Evolutionary conservation across 2,113 vertebrate genomes (phyloP).

Genomic region (Aptenodytes forsteri): DNA sequence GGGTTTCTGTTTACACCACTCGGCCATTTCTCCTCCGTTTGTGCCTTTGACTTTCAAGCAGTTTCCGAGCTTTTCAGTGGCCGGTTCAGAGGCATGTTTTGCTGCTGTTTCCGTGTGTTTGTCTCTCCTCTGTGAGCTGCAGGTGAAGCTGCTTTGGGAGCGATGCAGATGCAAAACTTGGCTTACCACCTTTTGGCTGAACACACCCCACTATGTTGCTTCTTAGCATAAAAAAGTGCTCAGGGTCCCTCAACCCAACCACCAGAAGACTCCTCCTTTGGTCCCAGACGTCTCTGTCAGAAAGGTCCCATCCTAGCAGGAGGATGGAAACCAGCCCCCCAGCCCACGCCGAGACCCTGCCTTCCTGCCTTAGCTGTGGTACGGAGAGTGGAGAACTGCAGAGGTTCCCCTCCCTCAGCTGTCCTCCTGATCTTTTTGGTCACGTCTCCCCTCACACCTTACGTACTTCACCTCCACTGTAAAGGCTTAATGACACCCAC

Average conservation of each 20-base stretch:
- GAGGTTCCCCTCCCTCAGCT: background rate
- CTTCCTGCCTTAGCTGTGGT: background rate
- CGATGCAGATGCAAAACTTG: background rate
- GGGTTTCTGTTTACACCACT: background rate
- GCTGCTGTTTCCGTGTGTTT: background rate
- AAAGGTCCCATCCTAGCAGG: background rate
- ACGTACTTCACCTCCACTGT: background rate
- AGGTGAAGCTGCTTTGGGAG: background rate
- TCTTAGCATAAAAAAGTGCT: background rate
- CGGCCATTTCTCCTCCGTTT: accelerated
- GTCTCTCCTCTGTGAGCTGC: background rate
- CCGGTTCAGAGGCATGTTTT: background rate
- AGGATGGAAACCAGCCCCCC: background rate
- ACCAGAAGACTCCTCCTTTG: background rate
- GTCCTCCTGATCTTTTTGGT: background rate
- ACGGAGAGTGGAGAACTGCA: background rate
- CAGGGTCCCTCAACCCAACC: background rate
- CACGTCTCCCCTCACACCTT: background rate
- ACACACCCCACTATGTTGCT: background rate
- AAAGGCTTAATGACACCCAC: background rate
- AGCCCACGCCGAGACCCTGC: accelerated
- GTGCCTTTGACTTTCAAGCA: background rate
- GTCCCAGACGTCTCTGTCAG: background rate
- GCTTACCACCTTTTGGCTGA: background rate
- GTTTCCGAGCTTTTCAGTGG: background rate